phyloP scores from a whole-genome alignment of 2,888 invertebrate genomes.

The Aradus depressus region DNA sequence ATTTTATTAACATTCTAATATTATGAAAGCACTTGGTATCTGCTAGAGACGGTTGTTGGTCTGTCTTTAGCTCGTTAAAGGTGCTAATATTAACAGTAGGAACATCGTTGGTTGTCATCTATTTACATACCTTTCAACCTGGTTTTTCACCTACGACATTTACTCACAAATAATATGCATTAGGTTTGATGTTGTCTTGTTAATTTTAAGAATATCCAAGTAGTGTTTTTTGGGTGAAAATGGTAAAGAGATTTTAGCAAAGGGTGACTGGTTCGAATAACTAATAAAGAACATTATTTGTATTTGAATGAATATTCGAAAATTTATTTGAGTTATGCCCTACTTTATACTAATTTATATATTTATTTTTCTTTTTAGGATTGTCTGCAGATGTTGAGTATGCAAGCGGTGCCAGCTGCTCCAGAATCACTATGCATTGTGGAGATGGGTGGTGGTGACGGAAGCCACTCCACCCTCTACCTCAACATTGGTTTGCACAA shows the following conservation, averaged over 20 bases:
- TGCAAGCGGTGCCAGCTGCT: constrained; percentile 91
- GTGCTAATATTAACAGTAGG: constrained; percentile 4
- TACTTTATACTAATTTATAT: neutral
- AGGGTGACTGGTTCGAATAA: too few relatives aligned
- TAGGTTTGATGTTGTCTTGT: too few relatives aligned
- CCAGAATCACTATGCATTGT: constrained; percentile 96
- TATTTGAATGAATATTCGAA: too few relatives aligned
- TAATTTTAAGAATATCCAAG: too few relatives aligned
- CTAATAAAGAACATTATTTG: too few relatives aligned
- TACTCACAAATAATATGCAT: too few relatives aligned
- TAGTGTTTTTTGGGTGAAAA: too few relatives aligned
- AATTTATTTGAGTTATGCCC: neutral
- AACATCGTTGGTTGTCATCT: constrained; percentile 6
- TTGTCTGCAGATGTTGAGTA: constrained; percentile 86
- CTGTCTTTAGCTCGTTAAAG: constrained; percentile 8
- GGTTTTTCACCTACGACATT: constrained; percentile 3
- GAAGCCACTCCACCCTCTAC: constrained; percentile 59
- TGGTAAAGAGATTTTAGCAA: too few relatives aligned
- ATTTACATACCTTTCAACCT: constrained; percentile 1
- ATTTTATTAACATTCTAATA: too few relatives aligned
- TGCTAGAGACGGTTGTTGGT: constrained; percentile 3
- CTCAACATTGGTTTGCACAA: constrained; percentile 96
- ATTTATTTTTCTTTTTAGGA: constrained; percentile 48
- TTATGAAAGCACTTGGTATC: constrained; percentile 11
- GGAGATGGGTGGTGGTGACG: constrained; percentile 69